Evolutionary conservation across 2,797 vertebrate genomes (phyloP).

Genomic region (Tympanoctomys barrerae): DNA sequence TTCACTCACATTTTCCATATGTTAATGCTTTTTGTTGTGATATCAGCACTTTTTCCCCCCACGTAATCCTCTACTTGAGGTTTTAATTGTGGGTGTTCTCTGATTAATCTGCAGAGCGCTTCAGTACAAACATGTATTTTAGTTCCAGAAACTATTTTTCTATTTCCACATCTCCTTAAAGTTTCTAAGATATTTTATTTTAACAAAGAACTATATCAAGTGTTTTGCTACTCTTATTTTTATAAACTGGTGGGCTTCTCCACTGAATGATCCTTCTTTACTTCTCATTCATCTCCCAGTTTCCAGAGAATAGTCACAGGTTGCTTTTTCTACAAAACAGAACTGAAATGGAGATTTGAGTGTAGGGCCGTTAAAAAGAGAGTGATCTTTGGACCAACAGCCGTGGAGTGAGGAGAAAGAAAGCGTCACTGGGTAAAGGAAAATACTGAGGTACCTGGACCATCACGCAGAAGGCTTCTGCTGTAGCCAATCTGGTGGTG

Average conservation of each 20-base stretch:
- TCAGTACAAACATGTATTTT: not conserved
- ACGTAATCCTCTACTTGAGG: not conserved
- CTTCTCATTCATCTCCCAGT: not conserved
- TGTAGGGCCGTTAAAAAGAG: not conserved
- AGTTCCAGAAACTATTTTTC: slow-evolving; percentile 16
- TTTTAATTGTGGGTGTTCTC: not conserved
- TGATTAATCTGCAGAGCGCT: not conserved
- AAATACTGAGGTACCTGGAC: not conserved
- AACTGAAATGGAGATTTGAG: not conserved
- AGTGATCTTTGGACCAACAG: not conserved
- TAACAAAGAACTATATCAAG: not conserved
- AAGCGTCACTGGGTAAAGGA: not conserved
- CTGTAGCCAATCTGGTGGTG: not conserved
- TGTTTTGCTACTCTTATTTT: not conserved
- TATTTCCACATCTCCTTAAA: not conserved
- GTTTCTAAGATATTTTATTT: not conserved
- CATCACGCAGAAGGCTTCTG: not conserved
- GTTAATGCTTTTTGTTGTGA: not conserved
- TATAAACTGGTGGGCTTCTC: not conserved
- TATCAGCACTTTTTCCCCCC: not conserved
- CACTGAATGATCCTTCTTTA: not conserved
- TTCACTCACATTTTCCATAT: not conserved
- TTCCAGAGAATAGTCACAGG: not conserved
- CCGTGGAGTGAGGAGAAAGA: not conserved
- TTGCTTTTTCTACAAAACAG: not conserved